Base-by-base conservation (phyloP, 2,888 invertebrate species). In the Amphipyra berbera region DNA sequence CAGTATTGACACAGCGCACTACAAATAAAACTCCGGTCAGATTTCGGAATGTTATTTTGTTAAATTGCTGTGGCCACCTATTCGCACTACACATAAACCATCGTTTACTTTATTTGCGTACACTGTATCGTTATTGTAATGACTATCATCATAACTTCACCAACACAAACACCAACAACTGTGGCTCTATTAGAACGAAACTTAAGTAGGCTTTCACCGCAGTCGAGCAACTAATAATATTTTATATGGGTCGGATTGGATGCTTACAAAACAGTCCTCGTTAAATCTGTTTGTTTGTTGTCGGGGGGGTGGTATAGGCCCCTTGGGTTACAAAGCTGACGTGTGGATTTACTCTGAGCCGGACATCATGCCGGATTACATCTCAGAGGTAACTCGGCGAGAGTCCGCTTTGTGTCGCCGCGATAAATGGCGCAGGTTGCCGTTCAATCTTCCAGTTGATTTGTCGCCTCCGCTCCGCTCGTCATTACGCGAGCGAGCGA, bases 381-480 rank as follows among this genome's bases (percentile, higher is more conserved):
- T 13, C 14, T 35, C 14, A n/a, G 41, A 48, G 44, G 56, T 53
- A 30, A 13, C n/a, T 27, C 15, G 21, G 37, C 42, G 13, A 52
- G n/a, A n/a, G n/a, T n/a, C n/a, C n/a, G 45, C 45, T 50, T 66
- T 46, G 30, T 42, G 49, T 37, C 38, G 37, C 44, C 38, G 30
- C 59, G 52, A 57, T 38, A 42, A 57, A 44, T 49, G 46, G n/a
- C 33, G 40, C 49, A 40, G 49, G 33, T 37, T 50, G 46, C n/a
- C 50, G 40, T 35, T 53, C 40, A 42, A 61, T 73, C 30, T 60
- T 52, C 35, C 33, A 37, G 27, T 60, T 46, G 45, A 56, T 68
- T 58, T 42, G 48, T 35, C 9, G 33, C 57, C 13, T 41, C 30
- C 27, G 61, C 35, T 37, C 35, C 42, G 14, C 30, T 35, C n/a